Conservation (phyloP, 2,113 vertebrate genomes). For the Stigmatopora nigra region DNA sequence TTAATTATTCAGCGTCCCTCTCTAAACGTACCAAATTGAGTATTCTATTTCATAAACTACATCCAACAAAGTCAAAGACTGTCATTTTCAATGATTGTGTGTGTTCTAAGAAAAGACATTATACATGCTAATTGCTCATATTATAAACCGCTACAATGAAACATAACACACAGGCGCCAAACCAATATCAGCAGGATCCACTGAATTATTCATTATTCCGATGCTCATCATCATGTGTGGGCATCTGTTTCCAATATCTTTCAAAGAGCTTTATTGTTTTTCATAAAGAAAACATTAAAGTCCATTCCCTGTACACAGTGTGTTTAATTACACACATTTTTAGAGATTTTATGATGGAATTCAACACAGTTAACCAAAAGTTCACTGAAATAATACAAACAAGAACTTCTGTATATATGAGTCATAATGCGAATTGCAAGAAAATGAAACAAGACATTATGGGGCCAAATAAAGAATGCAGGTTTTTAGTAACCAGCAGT, state of each 20-base stretch:
- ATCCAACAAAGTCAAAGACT: neutral
- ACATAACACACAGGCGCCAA: constrained; percentile 18
- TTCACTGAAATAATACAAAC: neutral
- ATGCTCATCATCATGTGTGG: constrained; percentile 35
- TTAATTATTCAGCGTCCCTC: constrained; percentile 12
- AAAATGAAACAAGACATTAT: neutral
- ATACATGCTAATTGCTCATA: constrained; percentile 30
- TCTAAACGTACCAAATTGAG: constrained; percentile 1
- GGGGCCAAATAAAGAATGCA: neutral
- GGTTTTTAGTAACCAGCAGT: neutral
- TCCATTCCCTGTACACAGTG: constrained; percentile 21
- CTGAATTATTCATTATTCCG: constrained; percentile 38
- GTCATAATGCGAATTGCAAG: neutral
- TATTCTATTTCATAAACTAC: neutral
- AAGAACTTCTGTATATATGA: neutral
- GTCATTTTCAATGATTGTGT: constrained; percentile 19
- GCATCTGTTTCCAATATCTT: constrained; percentile 49
- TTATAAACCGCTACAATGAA: constrained; percentile 15
- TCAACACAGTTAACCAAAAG: constrained; percentile 3
- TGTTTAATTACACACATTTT: constrained; percentile 29
- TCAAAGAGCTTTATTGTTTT: constrained; percentile 48
- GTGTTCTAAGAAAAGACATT: constrained; percentile 22
- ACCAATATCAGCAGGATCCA: constrained; percentile 25
- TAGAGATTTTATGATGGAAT: constrained; percentile 5
- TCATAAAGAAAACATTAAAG: constrained; percentile 38